Base-by-base conservation (phyloP, 2,888 invertebrate genomes). In the Diloba caeruleocephala region DNA sequence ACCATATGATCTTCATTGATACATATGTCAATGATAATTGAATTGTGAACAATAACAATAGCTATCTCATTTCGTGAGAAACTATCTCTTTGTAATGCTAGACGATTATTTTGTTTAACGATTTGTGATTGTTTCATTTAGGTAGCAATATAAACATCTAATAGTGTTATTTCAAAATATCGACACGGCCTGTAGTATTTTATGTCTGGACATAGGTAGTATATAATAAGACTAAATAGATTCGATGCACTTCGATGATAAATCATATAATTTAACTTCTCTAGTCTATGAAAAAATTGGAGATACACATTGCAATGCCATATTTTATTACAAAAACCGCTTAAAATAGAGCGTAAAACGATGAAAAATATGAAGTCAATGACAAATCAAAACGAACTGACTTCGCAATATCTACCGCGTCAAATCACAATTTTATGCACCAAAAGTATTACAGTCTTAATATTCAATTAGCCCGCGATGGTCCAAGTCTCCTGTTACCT, bases 401-500 rank as follows among this genome's bases (percentile, higher is more conserved):
- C 43, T 53, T 51, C 25, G 71, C 74, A 59, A 61, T 70, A 60
- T 34, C 21, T 28, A 48, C 53, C 74, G 71, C 12, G 28, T 32
- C 73, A 19, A 63, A 62, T 71, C 31, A 46, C 34, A 49, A 70
- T 69, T 71, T 68, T 61, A 67, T 68, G 58, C 62, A 48, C 70
- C 69, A 57, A 53, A 71, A 59, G 54, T 78, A 68, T 67, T 66
- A 58, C 65, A 53, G 64, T 62, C 69, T 62, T 66, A 59, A 74
- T 65, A 79, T 81, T 82, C 80, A 78, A 79, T 82, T 80, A 75
- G 78, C 71, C 62, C 50, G 71, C 66, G 59, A 56, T 62, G 67
- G 62, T 14, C 69, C 74, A 71, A 71, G 76, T 71, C 75, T 80
- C 73, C 72, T 75, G 69, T 79, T 87, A 87, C 87, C 87, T 87